A percentile compares a stretch with the other conserved stretches of the same genome.
phyloP scores from a whole-genome alignment of 2,797 vertebrate species.

The Cossypha dichroa region DNA sequence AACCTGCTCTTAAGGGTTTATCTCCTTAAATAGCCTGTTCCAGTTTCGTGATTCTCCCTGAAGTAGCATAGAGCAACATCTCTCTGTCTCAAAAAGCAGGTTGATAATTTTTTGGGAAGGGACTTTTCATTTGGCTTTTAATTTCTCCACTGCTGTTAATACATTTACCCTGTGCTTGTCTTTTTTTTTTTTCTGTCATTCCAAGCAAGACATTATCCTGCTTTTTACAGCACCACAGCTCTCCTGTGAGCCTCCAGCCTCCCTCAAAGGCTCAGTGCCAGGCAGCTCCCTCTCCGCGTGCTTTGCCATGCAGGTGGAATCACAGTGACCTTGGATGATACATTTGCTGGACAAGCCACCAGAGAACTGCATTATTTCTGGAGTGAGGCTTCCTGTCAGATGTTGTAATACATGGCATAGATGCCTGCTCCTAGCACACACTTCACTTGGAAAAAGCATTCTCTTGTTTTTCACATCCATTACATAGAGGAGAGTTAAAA shows the following conservation, averaged over 20 bases:
- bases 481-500: not conserved
- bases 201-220: not conserved
- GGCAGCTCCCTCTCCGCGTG: fast-evolving
- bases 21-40: not conserved
- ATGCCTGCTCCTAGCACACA: not conserved
- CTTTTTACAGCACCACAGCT: not conserved
- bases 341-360: conserved; percentile 24
- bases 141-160: not conserved
- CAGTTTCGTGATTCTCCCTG: not conserved
- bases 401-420: not conserved
- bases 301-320: not conserved
- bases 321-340: not conserved
- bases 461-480: not conserved
- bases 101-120: not conserved
- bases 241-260: not conserved
- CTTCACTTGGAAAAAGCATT: not conserved
- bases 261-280: not conserved
- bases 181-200: fast-evolving
- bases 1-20: not conserved
- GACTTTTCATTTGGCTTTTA: not conserved
- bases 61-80: not conserved
- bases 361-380: not conserved
- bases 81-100: not conserved
- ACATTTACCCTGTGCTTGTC: not conserved
- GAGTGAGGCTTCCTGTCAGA: not conserved